Base-by-base conservation (phyloP, 2,888 invertebrate genomes). In the Melipona beecheii region DNA sequence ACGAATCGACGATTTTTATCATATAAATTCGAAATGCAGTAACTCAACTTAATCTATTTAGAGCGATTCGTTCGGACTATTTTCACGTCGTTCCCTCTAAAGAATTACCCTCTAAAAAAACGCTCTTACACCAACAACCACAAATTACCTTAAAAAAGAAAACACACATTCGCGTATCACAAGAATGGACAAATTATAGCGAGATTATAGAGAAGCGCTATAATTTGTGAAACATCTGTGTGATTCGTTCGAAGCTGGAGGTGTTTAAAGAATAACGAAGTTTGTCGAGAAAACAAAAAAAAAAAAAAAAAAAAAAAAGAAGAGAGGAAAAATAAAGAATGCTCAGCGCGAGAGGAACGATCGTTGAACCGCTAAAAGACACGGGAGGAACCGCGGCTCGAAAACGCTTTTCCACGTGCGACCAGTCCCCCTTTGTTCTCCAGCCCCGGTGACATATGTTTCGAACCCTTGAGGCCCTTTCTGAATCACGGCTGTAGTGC, bases 391-490 rank as follows among this genome's bases (percentile, higher is more conserved):
- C 77, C 43, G 50, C 71, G 54, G 43, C 76, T 65, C 27, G 71
- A 69, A 43, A 83, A 80, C 85, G 75, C 68, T 76, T 76, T 76
- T 78, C 77, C 66, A 62, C 68, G 73, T 68, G 58, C 74, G 43
- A 36, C 66, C 24, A 21, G 24, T 21, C 4, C 77, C 78, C 78
- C 82, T 89, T 89, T 89, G 89, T 89, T 83, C 87, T 62, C 64
- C 27, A 62, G 73, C 27, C 72, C 52, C 73, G 66, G 78, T 87
- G 89, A 89, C 89, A 89, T 86, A 86, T 87, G 87, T 80, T 77
- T 81, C 81, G 76, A 81, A 78, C 81, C 78, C 82, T 87, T 82
- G 56, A 81, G 84, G 80, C 81, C 82, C 76, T 81, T 81, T 89
- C 72, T 73, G 78, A 82, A 80, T 81, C 80, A 66, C 74, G 52